Base-by-base conservation (phyloP, 2,113 vertebrate species). In the Paracanthobrama guichenoti region DNA sequence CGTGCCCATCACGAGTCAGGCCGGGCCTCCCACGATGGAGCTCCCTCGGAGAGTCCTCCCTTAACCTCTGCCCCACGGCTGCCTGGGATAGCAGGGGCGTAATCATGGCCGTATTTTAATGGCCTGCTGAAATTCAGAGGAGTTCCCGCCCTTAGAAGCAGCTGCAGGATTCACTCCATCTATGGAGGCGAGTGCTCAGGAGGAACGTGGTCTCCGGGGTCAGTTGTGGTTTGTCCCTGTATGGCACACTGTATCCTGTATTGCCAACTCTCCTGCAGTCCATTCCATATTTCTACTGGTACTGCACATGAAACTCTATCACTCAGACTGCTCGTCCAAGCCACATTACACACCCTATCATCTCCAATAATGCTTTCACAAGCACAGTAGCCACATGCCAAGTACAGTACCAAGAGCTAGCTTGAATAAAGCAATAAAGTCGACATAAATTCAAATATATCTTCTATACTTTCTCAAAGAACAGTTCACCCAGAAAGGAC, bases 1-100 rank as follows among this genome's bases (percentile, higher is more conserved):
- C 77, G 71, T 73, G 81, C 73, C 81, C 79, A 77, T 46, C 88
- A 86, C 87, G 87, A 90, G 86, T 88, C 89, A 84, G 80, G 76
- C 83, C 48, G 82, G 85, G 77, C 69, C 66, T 64, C 88, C 90
- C 89, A 62, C 83, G 53, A 80, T 11, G 85, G 24, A 16, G 46
- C 35, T 50, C 78, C 64, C 81, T 85, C 20, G 82, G 8, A 20
- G 86, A 90, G 85, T 66, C 60, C 79, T 66, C 59, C 14, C 16
- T 50, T 28, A 80, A 80, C 60, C 79, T 67, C 79, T 66, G 48
- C 46, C 22, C 85, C 50, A 26, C 60, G 83, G 82, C 76, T 80
- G 84, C 87, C 80, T 72, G 86, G 82, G 89, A 91, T 84, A 79
- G 84, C 84, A 79, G 86, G 69, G 84, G 44, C 14, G 12, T 50